phyloP scores from a whole-genome alignment of 2,113 vertebrate genomes.

The Protobothrops mucrosquamatus region DNA sequence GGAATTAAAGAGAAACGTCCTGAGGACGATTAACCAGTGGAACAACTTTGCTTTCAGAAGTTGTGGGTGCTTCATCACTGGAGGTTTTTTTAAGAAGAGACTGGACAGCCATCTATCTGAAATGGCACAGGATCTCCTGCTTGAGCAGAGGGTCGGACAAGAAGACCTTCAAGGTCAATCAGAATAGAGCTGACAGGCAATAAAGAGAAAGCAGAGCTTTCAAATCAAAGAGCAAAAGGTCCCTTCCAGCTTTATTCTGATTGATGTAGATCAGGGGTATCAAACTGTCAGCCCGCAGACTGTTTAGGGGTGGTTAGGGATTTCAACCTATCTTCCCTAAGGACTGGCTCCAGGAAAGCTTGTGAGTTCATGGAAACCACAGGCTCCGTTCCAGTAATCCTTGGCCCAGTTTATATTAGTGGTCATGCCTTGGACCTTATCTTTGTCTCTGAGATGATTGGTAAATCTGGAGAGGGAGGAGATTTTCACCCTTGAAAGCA shows the following conservation, averaged over 20 bases:
- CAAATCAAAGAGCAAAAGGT: no score
- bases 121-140: no score
- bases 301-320: background rate
- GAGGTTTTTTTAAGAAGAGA: background rate
- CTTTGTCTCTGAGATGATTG: background rate
- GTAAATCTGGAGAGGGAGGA: background rate
- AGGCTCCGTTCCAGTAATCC: no score
- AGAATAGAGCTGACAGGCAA: no score
- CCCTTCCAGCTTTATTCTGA: no score
- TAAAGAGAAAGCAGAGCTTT: no score
- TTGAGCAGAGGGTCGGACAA: no score
- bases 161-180: no score
- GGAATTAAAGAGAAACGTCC: background rate
- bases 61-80: background rate
- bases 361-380: background rate
- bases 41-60: background rate
- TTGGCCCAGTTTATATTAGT: background rate
- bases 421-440: background rate
- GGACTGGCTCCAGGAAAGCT: background rate
- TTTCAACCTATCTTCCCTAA: background rate
- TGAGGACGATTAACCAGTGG: background rate
- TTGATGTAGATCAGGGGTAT: no score
- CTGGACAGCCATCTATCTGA: background rate
- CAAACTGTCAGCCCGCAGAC: no score
- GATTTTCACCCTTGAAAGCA: background rate